Conservation (phyloP, 1,140 invertebrate genomes). For the Anadara kagoshimensis region DNA sequence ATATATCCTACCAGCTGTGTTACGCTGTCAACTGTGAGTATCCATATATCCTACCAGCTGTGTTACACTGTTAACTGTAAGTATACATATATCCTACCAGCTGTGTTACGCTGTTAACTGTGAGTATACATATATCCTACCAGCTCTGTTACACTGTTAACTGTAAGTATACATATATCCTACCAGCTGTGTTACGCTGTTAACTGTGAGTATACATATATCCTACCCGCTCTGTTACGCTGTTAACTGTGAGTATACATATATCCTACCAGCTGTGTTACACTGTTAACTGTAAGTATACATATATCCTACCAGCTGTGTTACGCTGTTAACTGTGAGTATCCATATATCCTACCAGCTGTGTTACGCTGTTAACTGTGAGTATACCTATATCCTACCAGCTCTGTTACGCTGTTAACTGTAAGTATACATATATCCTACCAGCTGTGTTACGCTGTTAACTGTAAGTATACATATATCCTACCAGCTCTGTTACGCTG, state of each 20-base stretch:
- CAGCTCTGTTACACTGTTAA: constrained; percentile 98
- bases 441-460: constrained; percentile 97
- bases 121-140: constrained; percentile 96
- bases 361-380: constrained; percentile 96
- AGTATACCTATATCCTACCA: constrained; percentile 98
- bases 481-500: constrained; percentile 97
- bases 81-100: constrained; percentile 97
- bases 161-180: constrained; percentile 94
- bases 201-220: constrained; percentile 95
- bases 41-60: constrained; percentile 98
- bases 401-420: constrained; percentile 97
- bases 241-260: constrained; percentile 94
- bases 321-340: constrained; percentile 96
- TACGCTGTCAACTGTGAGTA: constrained; percentile 97
- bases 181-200: constrained; percentile 98
- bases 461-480: constrained; percentile 96
- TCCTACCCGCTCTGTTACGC: constrained; percentile 97
- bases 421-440: constrained; percentile 96
- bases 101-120: constrained; percentile 97
- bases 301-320: constrained; percentile 98
- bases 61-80: constrained; percentile 97
- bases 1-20: constrained; percentile 98
- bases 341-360: constrained; percentile 99
- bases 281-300: constrained; percentile 93
- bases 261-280: constrained; percentile 98